A percentile compares a stretch with the other conserved stretches of the same genome.
phyloP scores from a whole-genome alignment of 2,113 vertebrate species.

The Aldabrachelys gigantea region DNA sequence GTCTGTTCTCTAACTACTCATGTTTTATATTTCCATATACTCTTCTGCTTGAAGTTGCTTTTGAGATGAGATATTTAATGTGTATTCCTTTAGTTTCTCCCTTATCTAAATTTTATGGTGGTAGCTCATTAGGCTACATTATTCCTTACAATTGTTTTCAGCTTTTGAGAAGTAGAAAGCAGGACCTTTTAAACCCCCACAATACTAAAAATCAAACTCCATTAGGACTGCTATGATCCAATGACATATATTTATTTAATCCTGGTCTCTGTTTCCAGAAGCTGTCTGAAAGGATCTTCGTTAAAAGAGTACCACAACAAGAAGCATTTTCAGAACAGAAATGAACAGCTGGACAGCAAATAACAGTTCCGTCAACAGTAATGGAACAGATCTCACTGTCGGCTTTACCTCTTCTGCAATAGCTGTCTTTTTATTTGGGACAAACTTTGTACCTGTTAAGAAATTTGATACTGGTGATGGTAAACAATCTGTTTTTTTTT shows the following conservation, averaged over 20 bases:
- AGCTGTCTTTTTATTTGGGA: slow-evolving; percentile 87
- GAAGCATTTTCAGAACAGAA: not conserved
- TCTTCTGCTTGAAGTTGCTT: not conserved
- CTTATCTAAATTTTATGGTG: not conserved
- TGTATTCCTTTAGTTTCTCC: not conserved
- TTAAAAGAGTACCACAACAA: not conserved
- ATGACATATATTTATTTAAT: not conserved
- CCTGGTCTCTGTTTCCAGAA: slow-evolving; percentile 53
- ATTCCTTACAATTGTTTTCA: not conserved
- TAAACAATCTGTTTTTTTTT: slow-evolving; percentile 58
- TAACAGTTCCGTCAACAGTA: slow-evolving; percentile 45
- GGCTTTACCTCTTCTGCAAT: slow-evolving; percentile 82
- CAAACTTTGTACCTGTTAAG: slow-evolving; percentile 90
- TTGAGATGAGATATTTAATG: not conserved
- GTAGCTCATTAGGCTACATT: not conserved
- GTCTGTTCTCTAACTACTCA: not conserved
- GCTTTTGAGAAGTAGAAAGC: not conserved
- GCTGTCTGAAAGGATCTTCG: not conserved
- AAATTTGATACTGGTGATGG: slow-evolving; percentile 89
- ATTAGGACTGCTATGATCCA: not conserved
- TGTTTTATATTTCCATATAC: not conserved
- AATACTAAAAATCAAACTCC: not conserved
- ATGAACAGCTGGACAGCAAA: not conserved
- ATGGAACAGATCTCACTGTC: slow-evolving; percentile 71
- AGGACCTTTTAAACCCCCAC: not conserved